Evolutionary conservation across 2,888 invertebrate species (phyloP), one percentile per base, ranked within the genome.

Genomic region (Phengaris arion): DNA sequence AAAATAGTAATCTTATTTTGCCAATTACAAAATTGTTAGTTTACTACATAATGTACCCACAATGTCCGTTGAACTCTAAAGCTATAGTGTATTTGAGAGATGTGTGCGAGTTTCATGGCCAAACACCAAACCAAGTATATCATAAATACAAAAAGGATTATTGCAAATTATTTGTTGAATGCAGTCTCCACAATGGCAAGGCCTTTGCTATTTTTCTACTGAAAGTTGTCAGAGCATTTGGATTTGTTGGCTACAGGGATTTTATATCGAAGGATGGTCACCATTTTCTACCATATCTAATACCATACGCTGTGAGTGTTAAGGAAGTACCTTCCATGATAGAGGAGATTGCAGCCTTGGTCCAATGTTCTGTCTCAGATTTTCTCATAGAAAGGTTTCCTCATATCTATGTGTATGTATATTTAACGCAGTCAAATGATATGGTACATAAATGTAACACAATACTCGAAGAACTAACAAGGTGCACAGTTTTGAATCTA

Each of bases 201-300:
- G 94, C 94, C 73, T 93, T 96, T 80, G 90, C 94, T 1, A 91
- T 94, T 72, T 94, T 95, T 0, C 87, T 96, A 74, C 90, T 95
- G 12, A 94, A 95, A 83, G 93, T 96, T 1, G 95, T 96, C 0
- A 94, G 95, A 80, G 95, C 96, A 77, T 94, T 97, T 75, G 96
- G 96, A 0, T 96, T 95, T 81, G 94, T 94, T 45, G 95, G 95
- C 57, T 95, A 95, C 9, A 94, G 95, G 82, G 96, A 96, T 83
- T 96, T 96, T 76, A 91, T 96, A 76, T 94, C 94, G 0, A 96
- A 96, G 84, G 96, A 97, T 81, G 94, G 95, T 59, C 95, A 96
- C 75, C 94, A 96, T 80, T 93, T 96, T 45, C 87, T 97, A 9
- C 96, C 96, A 0, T 93, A 94, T 87, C 91, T 96, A 81, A 89